These are phyloP conservation scores for Cynodonichthys magdalenae DNA, from an alignment of 2,797 vertebrate species.

Conservation along the genomic window DNA sequence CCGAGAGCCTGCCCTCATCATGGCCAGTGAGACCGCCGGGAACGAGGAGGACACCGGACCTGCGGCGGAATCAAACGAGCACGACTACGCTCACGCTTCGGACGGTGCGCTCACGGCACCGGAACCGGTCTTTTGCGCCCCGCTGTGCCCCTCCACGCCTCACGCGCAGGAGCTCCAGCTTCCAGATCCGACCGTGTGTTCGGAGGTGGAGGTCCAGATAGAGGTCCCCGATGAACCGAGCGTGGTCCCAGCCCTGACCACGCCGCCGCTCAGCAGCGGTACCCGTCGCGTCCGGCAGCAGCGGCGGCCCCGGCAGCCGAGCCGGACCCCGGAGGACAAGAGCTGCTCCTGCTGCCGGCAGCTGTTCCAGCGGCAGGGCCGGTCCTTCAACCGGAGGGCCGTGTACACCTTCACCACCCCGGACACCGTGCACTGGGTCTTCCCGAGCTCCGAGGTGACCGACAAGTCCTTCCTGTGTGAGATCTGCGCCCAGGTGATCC, in stretches of 20 bases:
- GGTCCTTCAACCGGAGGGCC: constrained; percentile 68
- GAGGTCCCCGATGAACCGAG: background rate
- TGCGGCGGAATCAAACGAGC: constrained; percentile 51
- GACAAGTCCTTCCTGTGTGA: constrained; percentile 69
- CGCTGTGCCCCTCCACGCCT: background rate
- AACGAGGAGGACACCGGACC: constrained; percentile 6
- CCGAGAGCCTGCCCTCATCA: background rate
- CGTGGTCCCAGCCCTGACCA: accelerated
- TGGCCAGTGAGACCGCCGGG: constrained; percentile 41
- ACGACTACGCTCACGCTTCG: constrained; percentile 58
- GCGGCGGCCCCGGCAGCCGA: too few relatives aligned
- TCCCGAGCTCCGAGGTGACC: constrained; percentile 43
- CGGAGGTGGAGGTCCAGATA: constrained; percentile 47
- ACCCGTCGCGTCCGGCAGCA: background rate
- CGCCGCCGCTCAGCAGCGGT: constrained; percentile 1
- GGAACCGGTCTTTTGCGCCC: background rate
- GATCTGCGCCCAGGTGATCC: constrained; percentile 62
- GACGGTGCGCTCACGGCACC: background rate
- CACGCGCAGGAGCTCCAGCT: constrained; percentile 35
- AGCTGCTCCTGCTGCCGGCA: constrained; percentile 54
- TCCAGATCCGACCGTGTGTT: constrained; percentile 44
- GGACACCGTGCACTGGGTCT: constrained; percentile 64
- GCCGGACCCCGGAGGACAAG: constrained; percentile 46
- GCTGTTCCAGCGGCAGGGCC: constrained; percentile 65
- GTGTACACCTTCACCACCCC: constrained; percentile 69